Evolutionary conservation across 64 coral and sea anemone species (phyloP).

Genomic region (Stylophora pistillata): DNA sequence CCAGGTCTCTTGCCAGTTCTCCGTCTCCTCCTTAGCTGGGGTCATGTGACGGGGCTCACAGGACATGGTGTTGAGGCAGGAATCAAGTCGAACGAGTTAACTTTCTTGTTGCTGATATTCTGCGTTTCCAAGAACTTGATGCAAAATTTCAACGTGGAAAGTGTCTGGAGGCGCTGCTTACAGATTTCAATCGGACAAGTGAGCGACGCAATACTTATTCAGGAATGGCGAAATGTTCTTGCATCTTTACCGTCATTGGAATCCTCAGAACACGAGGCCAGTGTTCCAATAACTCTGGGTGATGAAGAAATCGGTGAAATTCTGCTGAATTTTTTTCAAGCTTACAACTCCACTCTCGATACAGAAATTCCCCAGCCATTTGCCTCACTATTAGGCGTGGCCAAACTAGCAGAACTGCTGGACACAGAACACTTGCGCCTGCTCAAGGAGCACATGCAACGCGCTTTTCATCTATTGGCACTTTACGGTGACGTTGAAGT

Average conservation of each 20-base stretch:
- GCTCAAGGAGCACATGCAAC: slow-evolving; percentile 90
- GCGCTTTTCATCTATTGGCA: slow-evolving; percentile 82
- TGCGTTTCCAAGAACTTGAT: slow-evolving; percentile 59
- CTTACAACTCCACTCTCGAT: slow-evolving; percentile 61
- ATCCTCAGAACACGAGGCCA: neutral
- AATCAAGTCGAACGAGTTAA: slow-evolving; percentile 71
- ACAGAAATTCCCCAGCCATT: slow-evolving; percentile 66
- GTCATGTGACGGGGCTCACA: slow-evolving; percentile 69
- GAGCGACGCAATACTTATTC: slow-evolving; percentile 11
- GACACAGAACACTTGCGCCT: slow-evolving; percentile 52
- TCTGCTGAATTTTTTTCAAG: slow-evolving; percentile 68
- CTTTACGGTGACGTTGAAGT: slow-evolving; percentile 77
- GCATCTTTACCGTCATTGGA: neutral
- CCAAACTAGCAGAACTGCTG: slow-evolving; percentile 57
- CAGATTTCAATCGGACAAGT: slow-evolving; percentile 46
- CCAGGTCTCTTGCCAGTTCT: slow-evolving; percentile 82
- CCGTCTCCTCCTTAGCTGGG: slow-evolving; percentile 83
- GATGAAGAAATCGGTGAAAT: slow-evolving; percentile 64
- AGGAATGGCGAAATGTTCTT: slow-evolving; percentile 64
- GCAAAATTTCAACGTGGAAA: slow-evolving; percentile 33
- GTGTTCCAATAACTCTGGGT: slow-evolving; percentile 25
- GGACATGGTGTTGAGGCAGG: slow-evolving; percentile 67
- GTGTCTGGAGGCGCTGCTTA: slow-evolving; percentile 48
- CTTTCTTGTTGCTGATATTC: slow-evolving; percentile 78
- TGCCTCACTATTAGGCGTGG: slow-evolving; percentile 62